phyloP scores from a whole-genome alignment of 2,113 vertebrate species.

The Chaetodon auriga region DNA sequence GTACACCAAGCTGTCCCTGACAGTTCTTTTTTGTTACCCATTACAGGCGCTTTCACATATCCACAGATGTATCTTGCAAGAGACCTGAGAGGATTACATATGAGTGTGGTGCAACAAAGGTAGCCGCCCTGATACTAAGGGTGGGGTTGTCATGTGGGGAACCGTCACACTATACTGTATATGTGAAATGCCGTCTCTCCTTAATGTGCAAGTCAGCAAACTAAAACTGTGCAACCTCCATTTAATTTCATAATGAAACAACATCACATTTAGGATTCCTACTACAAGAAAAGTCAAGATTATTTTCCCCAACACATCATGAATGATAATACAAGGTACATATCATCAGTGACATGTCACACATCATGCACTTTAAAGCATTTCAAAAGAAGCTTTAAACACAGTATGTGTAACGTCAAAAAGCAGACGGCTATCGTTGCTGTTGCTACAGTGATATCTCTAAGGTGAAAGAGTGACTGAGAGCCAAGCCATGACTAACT shows the following conservation, averaged over 20 bases:
- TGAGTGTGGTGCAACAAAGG: slow-evolving; percentile 30
- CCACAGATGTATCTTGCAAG: slow-evolving; percentile 13
- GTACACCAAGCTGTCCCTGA: background rate
- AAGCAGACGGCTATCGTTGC: background rate
- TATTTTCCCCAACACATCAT: background rate
- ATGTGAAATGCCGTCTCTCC: slow-evolving; percentile 2
- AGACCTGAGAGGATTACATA: slow-evolving; percentile 38
- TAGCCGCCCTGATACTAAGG: slow-evolving; percentile 5
- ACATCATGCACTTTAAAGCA: background rate
- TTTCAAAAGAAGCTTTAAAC: no score
- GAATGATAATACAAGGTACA: background rate
- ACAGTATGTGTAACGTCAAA: background rate
- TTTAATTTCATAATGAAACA: background rate
- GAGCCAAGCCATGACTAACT: slow-evolving; percentile 6
- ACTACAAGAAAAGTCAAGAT: background rate
- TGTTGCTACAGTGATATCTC: background rate
- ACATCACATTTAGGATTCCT: background rate
- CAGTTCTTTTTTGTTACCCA: slow-evolving; percentile 35
- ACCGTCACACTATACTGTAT: background rate
- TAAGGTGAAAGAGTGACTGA: slow-evolving; percentile 4
- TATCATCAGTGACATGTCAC: background rate
- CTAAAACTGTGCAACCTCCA: background rate
- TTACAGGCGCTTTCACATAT: slow-evolving; percentile 34
- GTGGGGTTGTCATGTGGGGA: background rate
- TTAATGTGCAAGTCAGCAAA: background rate